Conservation (phyloP, 2,113 vertebrate species). For the Tichodroma muraria region DNA sequence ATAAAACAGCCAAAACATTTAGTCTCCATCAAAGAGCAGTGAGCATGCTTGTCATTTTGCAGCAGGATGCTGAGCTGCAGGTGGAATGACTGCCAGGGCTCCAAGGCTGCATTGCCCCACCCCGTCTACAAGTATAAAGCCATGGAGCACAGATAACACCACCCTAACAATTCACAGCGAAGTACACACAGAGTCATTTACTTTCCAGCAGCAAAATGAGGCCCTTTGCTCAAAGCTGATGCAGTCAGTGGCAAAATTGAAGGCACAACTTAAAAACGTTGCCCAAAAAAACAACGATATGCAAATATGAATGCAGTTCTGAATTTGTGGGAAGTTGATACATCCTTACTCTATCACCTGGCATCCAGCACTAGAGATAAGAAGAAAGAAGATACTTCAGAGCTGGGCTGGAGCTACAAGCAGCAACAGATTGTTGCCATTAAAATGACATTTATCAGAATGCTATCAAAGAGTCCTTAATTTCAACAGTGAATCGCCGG, state of each 20-base stretch:
- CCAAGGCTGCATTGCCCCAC: neutral
- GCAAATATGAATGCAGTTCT: neutral
- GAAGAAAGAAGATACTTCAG: neutral
- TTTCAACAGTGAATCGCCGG: neutral
- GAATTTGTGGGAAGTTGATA: neutral
- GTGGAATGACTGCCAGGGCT: neutral
- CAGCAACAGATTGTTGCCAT: neutral
- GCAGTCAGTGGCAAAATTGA: neutral
- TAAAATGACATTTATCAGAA: neutral
- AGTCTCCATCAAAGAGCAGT: neutral
- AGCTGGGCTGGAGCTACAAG: neutral
- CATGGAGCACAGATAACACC: neutral
- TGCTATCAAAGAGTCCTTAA: neutral
- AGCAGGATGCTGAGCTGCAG: neutral
- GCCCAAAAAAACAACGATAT: fast-evolving
- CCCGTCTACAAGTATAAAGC: fast-evolving
- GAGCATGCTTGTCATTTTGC: neutral
- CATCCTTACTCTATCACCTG: neutral
- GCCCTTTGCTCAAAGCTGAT: neutral
- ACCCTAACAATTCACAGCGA: neutral
- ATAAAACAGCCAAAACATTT: neutral
- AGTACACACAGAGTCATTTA: neutral
- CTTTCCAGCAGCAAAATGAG: fast-evolving
- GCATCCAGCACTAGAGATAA: neutral
- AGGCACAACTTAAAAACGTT: fast-evolving